Conservation (phyloP, 2,888 invertebrate species). For the Pammene fasciana region DNA sequence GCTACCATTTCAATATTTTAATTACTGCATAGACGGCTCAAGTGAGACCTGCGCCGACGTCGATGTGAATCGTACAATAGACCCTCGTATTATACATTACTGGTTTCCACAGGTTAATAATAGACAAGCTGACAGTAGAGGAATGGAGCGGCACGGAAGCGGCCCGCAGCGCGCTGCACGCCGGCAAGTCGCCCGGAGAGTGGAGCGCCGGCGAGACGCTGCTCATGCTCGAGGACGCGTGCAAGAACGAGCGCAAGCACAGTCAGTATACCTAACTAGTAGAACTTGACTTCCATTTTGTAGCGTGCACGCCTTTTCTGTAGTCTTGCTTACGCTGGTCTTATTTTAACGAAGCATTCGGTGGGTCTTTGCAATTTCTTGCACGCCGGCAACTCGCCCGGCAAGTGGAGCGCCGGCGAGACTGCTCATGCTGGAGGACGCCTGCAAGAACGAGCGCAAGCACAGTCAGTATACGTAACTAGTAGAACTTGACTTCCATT, state of each 20-base stretch:
- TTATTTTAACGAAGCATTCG: too few relatives aligned
- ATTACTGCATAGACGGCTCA: too few relatives aligned
- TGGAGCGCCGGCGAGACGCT: conserved; percentile 79
- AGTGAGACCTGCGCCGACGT: too few relatives aligned
- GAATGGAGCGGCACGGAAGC: conserved; percentile 61
- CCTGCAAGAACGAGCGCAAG: conserved; percentile 77
- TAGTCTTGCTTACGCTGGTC: too few relatives aligned
- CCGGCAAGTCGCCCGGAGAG: conserved; percentile 77
- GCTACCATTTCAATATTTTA: too few relatives aligned
- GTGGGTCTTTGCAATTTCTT: too few relatives aligned
- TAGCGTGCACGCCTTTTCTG: too few relatives aligned
- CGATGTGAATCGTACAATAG: too few relatives aligned
- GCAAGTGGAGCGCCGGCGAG: conserved; percentile 79
- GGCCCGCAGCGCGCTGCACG: conserved; percentile 54
- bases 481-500: too few relatives aligned
- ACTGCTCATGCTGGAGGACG: conserved; percentile 78
- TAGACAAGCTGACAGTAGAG: conserved; percentile 74
- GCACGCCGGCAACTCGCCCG: conserved; percentile 76
- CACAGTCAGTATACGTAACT: conserved; percentile 62
- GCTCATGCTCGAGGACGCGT: conserved; percentile 78
- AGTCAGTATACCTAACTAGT: conserved; percentile 55
- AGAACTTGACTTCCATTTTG: too few relatives aligned
- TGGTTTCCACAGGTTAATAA: conserved; percentile 66
- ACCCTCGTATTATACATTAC: too few relatives aligned
- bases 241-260: conserved; percentile 78